Evolutionary conservation across 1,140 invertebrate genomes (phyloP).

Genomic region (Thaumatotibia leucotreta): DNA sequence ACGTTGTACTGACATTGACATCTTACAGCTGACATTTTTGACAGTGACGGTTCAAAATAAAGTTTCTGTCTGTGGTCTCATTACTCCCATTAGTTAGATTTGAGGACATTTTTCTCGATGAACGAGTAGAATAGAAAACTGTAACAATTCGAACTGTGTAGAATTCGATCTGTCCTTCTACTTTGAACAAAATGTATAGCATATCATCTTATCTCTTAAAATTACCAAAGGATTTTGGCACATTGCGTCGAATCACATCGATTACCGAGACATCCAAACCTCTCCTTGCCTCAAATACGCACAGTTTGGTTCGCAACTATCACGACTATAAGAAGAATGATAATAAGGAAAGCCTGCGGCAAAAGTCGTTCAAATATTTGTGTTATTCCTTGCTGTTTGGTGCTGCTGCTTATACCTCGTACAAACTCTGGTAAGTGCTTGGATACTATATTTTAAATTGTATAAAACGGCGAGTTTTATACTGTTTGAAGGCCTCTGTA

Average conservation of each 20-base stretch:
- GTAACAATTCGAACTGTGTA: neutral
- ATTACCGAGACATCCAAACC: slow-evolving; percentile 22
- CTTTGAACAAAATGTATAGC: slow-evolving; percentile 40
- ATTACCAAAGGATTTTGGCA: slow-evolving; percentile 32
- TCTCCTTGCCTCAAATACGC: slow-evolving; percentile 18
- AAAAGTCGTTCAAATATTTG: slow-evolving; percentile 41
- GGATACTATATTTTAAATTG: no score
- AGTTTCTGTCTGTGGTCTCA: neutral
- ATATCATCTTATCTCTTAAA: slow-evolving; percentile 33
- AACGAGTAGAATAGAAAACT: neutral
- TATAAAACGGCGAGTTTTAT: no score
- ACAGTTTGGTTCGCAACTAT: slow-evolving; percentile 27
- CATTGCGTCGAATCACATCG: slow-evolving; percentile 32
- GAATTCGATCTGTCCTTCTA: neutral
- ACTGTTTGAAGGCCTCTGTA: no score
- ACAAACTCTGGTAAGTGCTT: slow-evolving; percentile 59
- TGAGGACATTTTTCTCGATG: neutral
- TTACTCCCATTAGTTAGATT: neutral
- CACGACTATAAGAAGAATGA: slow-evolving; percentile 24
- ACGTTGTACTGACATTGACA: no score
- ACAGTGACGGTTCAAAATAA: neutral
- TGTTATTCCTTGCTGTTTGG: slow-evolving; percentile 49
- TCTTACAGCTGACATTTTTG: neutral
- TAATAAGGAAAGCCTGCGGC: slow-evolving; percentile 19
- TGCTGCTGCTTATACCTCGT: slow-evolving; percentile 45